These are phyloP conservation scores for Pipistrellus pipistrellus DNA, from an alignment of 2,797 vertebrate genomes.

Conservation along the genomic window DNA sequence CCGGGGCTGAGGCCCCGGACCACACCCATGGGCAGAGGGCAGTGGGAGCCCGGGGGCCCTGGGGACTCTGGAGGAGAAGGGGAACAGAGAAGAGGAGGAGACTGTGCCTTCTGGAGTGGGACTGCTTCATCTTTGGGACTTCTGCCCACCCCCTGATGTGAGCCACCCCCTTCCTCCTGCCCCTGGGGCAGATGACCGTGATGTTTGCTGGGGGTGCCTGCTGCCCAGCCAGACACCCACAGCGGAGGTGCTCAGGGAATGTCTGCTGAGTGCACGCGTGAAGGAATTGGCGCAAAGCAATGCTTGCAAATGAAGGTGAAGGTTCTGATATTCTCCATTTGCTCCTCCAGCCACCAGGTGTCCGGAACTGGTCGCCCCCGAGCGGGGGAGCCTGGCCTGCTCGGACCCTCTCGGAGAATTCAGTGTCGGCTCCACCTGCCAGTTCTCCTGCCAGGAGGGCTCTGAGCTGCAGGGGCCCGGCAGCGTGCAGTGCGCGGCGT, in stretches of 20 bases:
- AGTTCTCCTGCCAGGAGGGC: slow-evolving; percentile 88
- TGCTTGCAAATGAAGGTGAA: background rate
- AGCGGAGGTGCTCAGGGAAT: background rate
- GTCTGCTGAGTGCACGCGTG: background rate
- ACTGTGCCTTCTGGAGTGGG: background rate
- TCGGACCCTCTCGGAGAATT: slow-evolving; percentile 81
- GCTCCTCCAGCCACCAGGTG: slow-evolving; percentile 88
- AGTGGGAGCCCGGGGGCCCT: background rate
- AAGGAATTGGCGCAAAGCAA: background rate
- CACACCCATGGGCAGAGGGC: background rate
- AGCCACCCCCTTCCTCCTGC: background rate
- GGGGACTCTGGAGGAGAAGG: background rate
- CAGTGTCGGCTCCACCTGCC: slow-evolving; percentile 89
- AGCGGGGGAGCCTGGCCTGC: slow-evolving; percentile 87
- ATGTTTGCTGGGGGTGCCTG: background rate
- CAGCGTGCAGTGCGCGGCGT: slow-evolving; percentile 84
- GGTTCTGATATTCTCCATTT: slow-evolving; percentile 37
- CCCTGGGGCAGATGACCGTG: background rate
- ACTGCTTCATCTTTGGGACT: background rate
- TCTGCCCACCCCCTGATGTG: background rate
- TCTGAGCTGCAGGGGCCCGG: slow-evolving; percentile 86
- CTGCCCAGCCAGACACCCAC: background rate
- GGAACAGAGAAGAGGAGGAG: background rate
- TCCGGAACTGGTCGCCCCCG: slow-evolving; percentile 77
- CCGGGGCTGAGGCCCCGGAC: background rate